Conservation (phyloP, 2,888 invertebrate genomes). For the Hemistola chrysoprasaria region DNA sequence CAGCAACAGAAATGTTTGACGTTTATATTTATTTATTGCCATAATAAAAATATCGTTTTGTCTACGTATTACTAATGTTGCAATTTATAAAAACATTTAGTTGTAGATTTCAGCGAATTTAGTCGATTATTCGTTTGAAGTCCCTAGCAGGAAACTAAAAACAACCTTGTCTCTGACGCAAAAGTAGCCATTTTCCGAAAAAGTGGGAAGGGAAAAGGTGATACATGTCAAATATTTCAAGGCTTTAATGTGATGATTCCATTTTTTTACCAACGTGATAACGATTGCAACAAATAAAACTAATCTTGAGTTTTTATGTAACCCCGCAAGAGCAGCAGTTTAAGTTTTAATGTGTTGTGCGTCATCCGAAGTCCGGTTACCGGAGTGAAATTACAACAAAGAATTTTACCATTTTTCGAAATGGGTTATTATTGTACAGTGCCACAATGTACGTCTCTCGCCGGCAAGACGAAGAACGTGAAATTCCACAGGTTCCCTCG, state of each 20-base stretch:
- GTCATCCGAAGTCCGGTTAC: slow-evolving; percentile 28
- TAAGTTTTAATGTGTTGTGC: slow-evolving; percentile 46
- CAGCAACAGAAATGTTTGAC: slow-evolving; percentile 41
- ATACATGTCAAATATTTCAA: slow-evolving; percentile 81
- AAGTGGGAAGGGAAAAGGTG: slow-evolving; percentile 70
- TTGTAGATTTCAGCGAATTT: slow-evolving; percentile 17
- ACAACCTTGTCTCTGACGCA: slow-evolving; percentile 41
- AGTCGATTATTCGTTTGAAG: slow-evolving; percentile 28
- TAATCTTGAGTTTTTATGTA: slow-evolving; percentile 34
- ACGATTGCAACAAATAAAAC: slow-evolving; percentile 65
- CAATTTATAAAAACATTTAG: not conserved
- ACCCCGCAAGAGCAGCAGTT: slow-evolving; percentile 25
- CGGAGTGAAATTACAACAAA: slow-evolving; percentile 45
- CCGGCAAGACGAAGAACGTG: slow-evolving; percentile 80
- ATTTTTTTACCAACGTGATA: slow-evolving; percentile 77
- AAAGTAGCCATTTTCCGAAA: slow-evolving; percentile 56
- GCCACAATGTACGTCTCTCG: slow-evolving; percentile 78
- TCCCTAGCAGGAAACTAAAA: slow-evolving; percentile 24
- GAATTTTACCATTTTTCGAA: slow-evolving; percentile 40
- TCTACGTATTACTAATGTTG: slow-evolving; percentile 28
- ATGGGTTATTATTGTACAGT: slow-evolving; percentile 81
- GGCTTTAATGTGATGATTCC: slow-evolving; percentile 77
- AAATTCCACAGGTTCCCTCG: slow-evolving; percentile 77
- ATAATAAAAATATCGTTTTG: slow-evolving; percentile 15
- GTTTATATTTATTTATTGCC: slow-evolving; percentile 27